phyloP scores from a whole-genome alignment of 2,113 vertebrate species.

The Boleophthalmus pectinirostris region DNA sequence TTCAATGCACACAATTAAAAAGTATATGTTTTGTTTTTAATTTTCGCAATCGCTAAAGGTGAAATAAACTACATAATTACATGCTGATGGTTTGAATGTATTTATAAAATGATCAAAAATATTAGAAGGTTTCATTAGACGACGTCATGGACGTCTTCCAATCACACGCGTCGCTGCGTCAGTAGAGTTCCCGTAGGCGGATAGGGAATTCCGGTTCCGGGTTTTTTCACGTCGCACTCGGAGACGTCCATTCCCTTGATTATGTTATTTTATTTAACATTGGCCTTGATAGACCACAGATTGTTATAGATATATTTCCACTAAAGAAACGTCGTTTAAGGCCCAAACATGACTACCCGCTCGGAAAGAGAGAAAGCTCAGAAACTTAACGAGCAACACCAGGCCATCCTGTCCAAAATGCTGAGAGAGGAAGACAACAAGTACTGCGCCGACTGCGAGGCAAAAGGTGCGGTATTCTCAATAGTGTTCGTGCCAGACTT shows the following conservation, averaged over 20 bases:
- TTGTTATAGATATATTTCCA: slow-evolving; percentile 10
- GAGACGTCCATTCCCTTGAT: slow-evolving; percentile 48
- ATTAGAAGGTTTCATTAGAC: slow-evolving; percentile 4
- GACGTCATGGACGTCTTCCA: slow-evolving; percentile 53
- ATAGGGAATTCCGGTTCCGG: slow-evolving; percentile 76
- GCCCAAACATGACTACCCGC: slow-evolving; percentile 86
- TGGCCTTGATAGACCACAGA: slow-evolving; percentile 39
- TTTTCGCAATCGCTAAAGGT: neutral
- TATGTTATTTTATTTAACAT: slow-evolving; percentile 67
- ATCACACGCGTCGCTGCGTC: slow-evolving; percentile 54
- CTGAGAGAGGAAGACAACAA: slow-evolving; percentile 97
- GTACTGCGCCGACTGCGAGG: slow-evolving; percentile 97
- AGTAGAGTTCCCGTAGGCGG: slow-evolving; percentile 63
- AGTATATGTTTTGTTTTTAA: neutral
- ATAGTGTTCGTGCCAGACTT: neutral
- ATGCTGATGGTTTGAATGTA: neutral
- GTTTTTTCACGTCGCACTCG: slow-evolving; percentile 64
- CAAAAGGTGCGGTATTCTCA: slow-evolving; percentile 81
- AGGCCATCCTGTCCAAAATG: slow-evolving; percentile 94
- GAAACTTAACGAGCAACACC: slow-evolving; percentile 97
- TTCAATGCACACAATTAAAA: neutral
- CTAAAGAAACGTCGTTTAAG: neutral
- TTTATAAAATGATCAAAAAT: neutral
- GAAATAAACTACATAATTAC: neutral
- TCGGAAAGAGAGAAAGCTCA: slow-evolving; percentile 93